phyloP scores from a whole-genome alignment of 2,113 vertebrate genomes.

The Narcine bancroftii region DNA sequence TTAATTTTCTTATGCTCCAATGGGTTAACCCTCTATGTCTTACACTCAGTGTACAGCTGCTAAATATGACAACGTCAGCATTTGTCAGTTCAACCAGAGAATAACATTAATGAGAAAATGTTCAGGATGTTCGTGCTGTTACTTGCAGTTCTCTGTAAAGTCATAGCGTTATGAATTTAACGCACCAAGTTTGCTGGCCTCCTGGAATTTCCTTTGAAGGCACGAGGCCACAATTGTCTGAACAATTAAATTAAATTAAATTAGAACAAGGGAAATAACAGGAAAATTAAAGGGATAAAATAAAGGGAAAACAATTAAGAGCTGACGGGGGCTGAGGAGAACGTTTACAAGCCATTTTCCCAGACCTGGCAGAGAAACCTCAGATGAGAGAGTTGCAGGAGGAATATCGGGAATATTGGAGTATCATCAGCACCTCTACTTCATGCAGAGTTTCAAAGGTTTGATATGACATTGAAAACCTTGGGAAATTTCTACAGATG shows the following conservation, averaged over 20 bases:
- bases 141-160: slow-evolving; percentile 20
- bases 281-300: not conserved
- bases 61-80: slow-evolving; percentile 54
- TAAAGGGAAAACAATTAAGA: not conserved
- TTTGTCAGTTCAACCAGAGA: slow-evolving; percentile 48
- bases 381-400: too few relatives aligned
- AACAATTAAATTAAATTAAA: not conserved
- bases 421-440: too few relatives aligned
- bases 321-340: not conserved
- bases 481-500: too few relatives aligned
- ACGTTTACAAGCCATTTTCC: not conserved
- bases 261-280: not conserved
- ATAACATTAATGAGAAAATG: slow-evolving; percentile 32
- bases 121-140: slow-evolving; percentile 16
- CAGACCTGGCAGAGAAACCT: not conserved
- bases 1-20: slow-evolving; percentile 50
- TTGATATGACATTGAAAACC: too few relatives aligned
- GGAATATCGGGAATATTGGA: too few relatives aligned
- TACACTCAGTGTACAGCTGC: slow-evolving; percentile 50
- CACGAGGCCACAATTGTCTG: not conserved
- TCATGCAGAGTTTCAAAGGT: too few relatives aligned
- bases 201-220: not conserved
- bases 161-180: not conserved
- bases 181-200: not conserved
- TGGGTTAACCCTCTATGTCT: slow-evolving; percentile 48